Percentiles rank a stretch among this genome's conserved stretches.
Evolutionary conservation across 2,797 vertebrate genomes (phyloP).

Genomic region (Mycteria americana): DNA sequence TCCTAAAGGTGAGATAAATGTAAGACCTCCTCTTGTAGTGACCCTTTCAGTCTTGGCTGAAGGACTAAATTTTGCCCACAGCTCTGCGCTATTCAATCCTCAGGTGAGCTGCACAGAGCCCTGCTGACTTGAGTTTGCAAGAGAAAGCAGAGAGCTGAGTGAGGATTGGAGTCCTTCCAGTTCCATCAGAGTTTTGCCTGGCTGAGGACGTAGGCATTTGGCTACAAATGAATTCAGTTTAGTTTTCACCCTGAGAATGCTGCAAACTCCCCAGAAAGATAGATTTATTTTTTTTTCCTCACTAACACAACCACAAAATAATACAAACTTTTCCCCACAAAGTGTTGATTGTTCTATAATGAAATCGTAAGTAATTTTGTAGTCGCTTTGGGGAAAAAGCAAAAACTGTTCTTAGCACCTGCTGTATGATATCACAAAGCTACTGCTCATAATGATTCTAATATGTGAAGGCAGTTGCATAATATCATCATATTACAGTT

Average conservation of each 20-base stretch:
- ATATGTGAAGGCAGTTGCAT: conserved; percentile 48
- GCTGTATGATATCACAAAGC: conserved; percentile 67
- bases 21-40: background rate
- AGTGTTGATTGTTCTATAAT: conserved; percentile 65
- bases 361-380: conserved; percentile 65
- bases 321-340: conserved; percentile 47
- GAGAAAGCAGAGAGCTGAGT: background rate
- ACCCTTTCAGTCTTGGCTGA: background rate
- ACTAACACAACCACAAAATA: conserved; percentile 46
- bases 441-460: conserved; percentile 52
- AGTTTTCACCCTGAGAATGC: conserved; percentile 29
- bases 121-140: background rate
- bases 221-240: conserved; percentile 35
- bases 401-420: conserved; percentile 69
- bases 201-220: background rate
- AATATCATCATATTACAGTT: conserved; percentile 58
- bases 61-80: background rate
- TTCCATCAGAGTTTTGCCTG: background rate
- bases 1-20: background rate
- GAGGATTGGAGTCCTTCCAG: background rate
- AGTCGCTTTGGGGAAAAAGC: conserved; percentile 59
- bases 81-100: background rate
- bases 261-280: conserved; percentile 21
- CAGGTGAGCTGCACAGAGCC: background rate
- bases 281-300: background rate